A percentile compares a stretch with the other conserved stretches of the same genome.
Conservation (phyloP, 2,797 vertebrate species). For the Anguilla marmorata region DNA sequence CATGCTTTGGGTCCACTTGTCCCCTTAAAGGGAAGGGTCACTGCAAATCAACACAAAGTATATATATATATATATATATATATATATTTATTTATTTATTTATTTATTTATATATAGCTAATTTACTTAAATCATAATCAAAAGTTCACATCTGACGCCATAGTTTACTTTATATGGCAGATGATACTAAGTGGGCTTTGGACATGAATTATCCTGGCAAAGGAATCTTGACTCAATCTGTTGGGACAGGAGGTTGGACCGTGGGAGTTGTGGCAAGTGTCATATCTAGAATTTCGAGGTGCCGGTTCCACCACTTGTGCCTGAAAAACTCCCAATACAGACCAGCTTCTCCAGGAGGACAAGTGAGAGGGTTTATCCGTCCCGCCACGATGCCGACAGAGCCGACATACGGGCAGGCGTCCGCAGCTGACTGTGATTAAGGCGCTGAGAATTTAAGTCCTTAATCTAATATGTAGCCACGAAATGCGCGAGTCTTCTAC, state of each 20-base stretch:
- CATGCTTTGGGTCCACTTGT: too few species aligned
- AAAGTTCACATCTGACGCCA: too few species aligned
- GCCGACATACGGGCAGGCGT: conserved; percentile 11
- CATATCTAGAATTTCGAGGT: neutral
- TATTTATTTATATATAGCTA: too few species aligned
- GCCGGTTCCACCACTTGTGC: neutral
- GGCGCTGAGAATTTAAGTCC: conserved; percentile 25
- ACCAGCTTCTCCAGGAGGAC: conserved; percentile 26
- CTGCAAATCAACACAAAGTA: too few species aligned
- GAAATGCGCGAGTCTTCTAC: neutral
- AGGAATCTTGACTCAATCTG: neutral
- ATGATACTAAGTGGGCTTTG: neutral
- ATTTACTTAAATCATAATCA: too few species aligned
- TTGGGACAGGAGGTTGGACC: neutral
- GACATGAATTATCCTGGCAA: neutral
- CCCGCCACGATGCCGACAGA: neutral
- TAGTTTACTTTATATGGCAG: too few species aligned
- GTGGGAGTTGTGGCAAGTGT: neutral
- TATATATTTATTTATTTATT: too few species aligned
- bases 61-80: too few species aligned
- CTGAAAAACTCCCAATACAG: conserved; percentile 10
- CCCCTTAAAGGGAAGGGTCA: too few species aligned
- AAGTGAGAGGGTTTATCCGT: conserved; percentile 25
- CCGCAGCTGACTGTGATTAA: conserved; percentile 26
- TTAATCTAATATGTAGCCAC: conserved; percentile 35